Evolutionary conservation across 1,140 invertebrate species (phyloP), one percentile per base, ranked within the genome.

Genomic region (Ooceraea biroi): DNA sequence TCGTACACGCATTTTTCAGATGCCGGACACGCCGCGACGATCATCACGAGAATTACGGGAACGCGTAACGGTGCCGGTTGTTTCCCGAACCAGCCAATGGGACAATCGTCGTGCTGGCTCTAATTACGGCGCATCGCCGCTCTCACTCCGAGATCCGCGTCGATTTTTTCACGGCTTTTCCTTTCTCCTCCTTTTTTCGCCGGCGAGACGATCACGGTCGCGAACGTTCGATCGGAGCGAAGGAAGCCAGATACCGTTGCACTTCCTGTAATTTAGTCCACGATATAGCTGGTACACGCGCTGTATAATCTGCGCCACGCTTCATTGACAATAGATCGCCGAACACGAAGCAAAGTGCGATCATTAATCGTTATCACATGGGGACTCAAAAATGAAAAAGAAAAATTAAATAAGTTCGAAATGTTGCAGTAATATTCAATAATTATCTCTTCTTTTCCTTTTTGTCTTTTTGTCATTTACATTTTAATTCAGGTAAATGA

Each of bases 51-150:
- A 41, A 71, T 44, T 68, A 61, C 60, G 82, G 68, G 82, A 87
- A 88, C 82, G 41, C 58, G 44, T 87, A 87, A 84, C 85, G 82
- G 82, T 80, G 74, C 30, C 44, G 85, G 73, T 88, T 82, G 73
- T 88, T 77, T 87, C 50, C 82, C 73, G 82, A 74, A 88, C 22
- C 72, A 41, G 80, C 55, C 73, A 52, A 69, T 71, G 52, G 27
- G 76, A 71, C 65, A 80, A 55, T 80, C 48, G 22, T 80, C 2
- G 17, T 71, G 14, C 22, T 27, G 36, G 36, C 36, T 80, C 36
- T 71, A 80, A 80, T 80, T 80, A 80, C 25, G 25, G 22, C 36
- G 27, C 25, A 25, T 17, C 58, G 27, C 30, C 19, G 22, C 0
- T 69, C 36, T 80, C 65, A 30, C 25, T 46, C 36, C 50, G 36